Evolutionary conservation across 2,888 invertebrate genomes (phyloP).

Genomic region (Ceratothoa steindachneri): DNA sequence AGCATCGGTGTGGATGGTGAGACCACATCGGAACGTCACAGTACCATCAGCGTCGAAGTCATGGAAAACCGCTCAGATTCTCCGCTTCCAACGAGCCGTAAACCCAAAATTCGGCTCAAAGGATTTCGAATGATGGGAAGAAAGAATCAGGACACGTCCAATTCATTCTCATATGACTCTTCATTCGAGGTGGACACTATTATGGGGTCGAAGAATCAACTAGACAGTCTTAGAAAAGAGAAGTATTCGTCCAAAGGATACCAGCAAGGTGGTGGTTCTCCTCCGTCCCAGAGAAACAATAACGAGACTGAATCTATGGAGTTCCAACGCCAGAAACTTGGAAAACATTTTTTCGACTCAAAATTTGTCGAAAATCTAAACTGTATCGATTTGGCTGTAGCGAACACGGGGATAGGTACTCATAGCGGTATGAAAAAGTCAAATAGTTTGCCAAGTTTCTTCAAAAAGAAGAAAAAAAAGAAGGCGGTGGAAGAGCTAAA

Average conservation of each 20-base stretch:
- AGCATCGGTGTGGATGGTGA: background rate
- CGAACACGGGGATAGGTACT: background rate
- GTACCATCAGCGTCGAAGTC: background rate
- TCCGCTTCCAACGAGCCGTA: background rate
- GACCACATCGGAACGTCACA: background rate
- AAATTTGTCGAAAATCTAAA: background rate
- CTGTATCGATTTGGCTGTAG: background rate
- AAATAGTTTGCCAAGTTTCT: background rate
- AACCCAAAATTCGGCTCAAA: background rate
- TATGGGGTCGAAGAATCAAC: background rate
- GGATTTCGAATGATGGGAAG: background rate
- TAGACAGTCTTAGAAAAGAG: too few species aligned
- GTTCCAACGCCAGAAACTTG: background rate
- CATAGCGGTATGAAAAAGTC: background rate
- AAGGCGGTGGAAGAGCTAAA: too few species aligned
- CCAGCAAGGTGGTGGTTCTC: background rate
- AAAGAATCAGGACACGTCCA: background rate
- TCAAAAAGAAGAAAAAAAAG: background rate
- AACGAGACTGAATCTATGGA: background rate
- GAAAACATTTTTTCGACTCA: background rate
- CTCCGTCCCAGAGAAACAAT: background rate
- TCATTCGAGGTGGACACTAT: background rate
- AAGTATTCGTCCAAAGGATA: too few species aligned
- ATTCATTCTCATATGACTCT: background rate
- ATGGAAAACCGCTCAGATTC: background rate